Evolutionary conservation across 2,797 vertebrate species (phyloP), one percentile per base, ranked within the genome.

Genomic region (Anguilla megastoma): DNA sequence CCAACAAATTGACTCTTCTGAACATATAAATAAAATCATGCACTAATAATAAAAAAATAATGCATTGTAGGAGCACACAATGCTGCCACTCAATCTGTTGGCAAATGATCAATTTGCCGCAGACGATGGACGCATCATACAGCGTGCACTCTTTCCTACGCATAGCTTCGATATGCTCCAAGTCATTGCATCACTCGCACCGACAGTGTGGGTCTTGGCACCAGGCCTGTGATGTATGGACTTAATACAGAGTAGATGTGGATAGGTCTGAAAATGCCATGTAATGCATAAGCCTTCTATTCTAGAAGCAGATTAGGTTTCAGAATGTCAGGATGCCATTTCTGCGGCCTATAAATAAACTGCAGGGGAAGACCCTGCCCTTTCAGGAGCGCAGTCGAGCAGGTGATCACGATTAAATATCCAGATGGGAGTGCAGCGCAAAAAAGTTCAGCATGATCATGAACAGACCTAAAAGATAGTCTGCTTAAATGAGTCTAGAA

Each of bases 271-370:
- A 5, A 50, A 82, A 82, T 45, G 41, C 41, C 18, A 82, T 10
- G 79, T 45, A n/a, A 50, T 82, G 79, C 24, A n/a, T 50, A 21
- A 82, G 41, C 45, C 24, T 82, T 82, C 79, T 82, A 82, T 82
- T 82, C 79, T 50, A 48, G 84, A 63, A 36, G 24, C 30, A 69
- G 66, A 71, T 76, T 27, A 71, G 16, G 21, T 74, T 85, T 85
- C 63, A 88, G 83, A 30, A 0, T 21, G 33, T 41, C 24, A 10
- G 74, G n/a, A 18, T 54, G 80, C 14, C 45, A 74, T 74, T 85
- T 41, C 30, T 48, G 86, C 2, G 66, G 83, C 0, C 33, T 45
- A 86, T 50, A 87, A 24, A 84, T 45, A 79, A 66, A 83, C 41
- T 4, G 18, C 12, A 14, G 14, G 24, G 8, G 79, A 6, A 24